Base-by-base conservation (phyloP, 2,113 vertebrate genomes). In the Psammodynastes pulverulentus region DNA sequence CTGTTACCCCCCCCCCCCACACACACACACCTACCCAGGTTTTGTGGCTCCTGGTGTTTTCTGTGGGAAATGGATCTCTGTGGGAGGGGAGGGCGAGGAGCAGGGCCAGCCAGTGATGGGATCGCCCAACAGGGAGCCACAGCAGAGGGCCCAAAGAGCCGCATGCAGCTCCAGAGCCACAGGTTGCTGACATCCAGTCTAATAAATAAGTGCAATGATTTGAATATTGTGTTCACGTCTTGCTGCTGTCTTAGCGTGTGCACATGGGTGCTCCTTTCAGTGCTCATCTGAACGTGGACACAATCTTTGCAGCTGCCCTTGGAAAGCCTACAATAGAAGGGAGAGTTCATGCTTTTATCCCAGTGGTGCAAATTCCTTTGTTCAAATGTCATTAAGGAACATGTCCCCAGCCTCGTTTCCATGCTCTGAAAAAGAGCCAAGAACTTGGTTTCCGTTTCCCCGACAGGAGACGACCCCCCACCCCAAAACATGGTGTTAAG, bases 341-440 rank as follows among this genome's bases (percentile, higher is more conserved):
- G 45, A 12, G 29, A 49, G 48, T 52, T n/a, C 86, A 43, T 88
- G 48, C 34, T 88, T 51, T 92, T 15, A 84, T 89, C 67, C 87
- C 67, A 54, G 26, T 53, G 19, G 43, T 84, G 87, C 91, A 89
- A 89, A 89, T 92, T 84, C 54, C 89, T 92, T 86, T 92, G n/a
- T 86, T 93, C 13, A 12, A 92, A 88, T 9, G 95, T 46, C 87
- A 13, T 26, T 87, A 56, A 72, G 72, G 88, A 91, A 90, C 94
- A 17, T 26, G 72, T 58, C 91, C 19, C 1, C 1, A 58, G 87
- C 45, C 5, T 86, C n/a, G 29, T 5, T 91, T 86, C 21, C 89
- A 51, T 92, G 79, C 52, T 62, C n/a, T 49, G 19, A 62, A 17
- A 62, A 56, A 21, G 24, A 87, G 54, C 86, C 85, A 93, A 24